Evolutionary conservation across 2,797 vertebrate genomes (phyloP).

Genomic region (Cirrhinus mrigala): DNA sequence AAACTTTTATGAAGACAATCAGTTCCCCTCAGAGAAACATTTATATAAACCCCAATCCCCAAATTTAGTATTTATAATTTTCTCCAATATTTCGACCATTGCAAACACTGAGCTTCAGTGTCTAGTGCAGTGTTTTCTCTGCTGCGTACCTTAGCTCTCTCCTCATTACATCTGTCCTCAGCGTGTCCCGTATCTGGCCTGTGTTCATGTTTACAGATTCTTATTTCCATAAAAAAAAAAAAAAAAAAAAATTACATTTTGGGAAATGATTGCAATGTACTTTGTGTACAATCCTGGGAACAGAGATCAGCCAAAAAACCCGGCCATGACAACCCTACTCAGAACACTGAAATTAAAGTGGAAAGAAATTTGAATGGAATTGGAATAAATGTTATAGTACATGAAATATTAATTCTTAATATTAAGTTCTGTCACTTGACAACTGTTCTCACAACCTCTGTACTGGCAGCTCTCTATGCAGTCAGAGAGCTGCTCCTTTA

Average conservation of each 20-base stretch:
- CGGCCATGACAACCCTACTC: not conserved
- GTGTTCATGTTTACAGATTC: not conserved
- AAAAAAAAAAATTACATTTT: not conserved
- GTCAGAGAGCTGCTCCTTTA: constrained; percentile 29
- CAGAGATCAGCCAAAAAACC: not conserved
- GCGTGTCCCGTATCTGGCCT: not conserved
- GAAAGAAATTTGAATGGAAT: not conserved
- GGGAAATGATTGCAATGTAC: not conserved
- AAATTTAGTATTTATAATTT: not conserved
- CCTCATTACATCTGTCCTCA: not conserved
- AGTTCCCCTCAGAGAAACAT: not conserved
- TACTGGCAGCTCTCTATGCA: not conserved
- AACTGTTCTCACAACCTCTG: not conserved
- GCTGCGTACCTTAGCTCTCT: not conserved
- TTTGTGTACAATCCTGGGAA: not conserved
- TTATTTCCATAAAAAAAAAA: not conserved
- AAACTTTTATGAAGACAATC: not conserved
- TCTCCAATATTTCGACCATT: not conserved
- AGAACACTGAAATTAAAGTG: not conserved
- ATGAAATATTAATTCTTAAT: not conserved
- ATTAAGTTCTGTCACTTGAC: not conserved
- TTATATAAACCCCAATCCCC: not conserved
- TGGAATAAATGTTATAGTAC: not conserved
- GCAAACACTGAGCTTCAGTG: not conserved
- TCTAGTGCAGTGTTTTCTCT: not conserved